phyloP scores from a whole-genome alignment of 1,140 invertebrate species.

The Ylistrum balloti region DNA sequence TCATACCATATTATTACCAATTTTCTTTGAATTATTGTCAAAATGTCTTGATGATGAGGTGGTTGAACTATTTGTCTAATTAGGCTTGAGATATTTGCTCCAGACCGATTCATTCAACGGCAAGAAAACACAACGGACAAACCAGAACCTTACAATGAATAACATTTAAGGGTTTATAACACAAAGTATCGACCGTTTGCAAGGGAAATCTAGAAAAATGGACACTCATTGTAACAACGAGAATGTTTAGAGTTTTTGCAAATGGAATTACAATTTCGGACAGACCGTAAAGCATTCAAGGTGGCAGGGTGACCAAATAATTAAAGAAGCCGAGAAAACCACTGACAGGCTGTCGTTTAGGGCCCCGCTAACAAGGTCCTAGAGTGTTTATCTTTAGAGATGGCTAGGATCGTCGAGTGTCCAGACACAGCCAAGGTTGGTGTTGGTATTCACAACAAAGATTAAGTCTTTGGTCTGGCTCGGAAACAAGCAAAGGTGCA shows the following conservation, averaged over 20 bases:
- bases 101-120: not conserved
- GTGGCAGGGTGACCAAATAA: slow-evolving; percentile 15
- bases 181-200: not conserved
- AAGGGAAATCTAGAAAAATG: not conserved
- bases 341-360: not conserved
- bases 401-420: not conserved
- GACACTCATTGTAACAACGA: not conserved
- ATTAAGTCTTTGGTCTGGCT: not conserved
- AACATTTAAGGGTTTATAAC: not conserved
- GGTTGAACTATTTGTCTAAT: no score
- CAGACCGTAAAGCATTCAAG: not conserved
- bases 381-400: not conserved
- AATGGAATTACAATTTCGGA: slow-evolving; percentile 9
- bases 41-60: no score
- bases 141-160: not conserved
- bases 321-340: not conserved
- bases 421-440: not conserved
- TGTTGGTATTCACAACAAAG: not conserved
- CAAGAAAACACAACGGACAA: not conserved
- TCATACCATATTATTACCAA: not conserved
- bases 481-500: no score
- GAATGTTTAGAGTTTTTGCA: not conserved
- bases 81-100: not conserved
- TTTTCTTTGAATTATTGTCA: not conserved
- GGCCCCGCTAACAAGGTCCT: not conserved